Evolutionary conservation across 2,113 vertebrate genomes (phyloP).

Genomic region (Pitta sordida): DNA sequence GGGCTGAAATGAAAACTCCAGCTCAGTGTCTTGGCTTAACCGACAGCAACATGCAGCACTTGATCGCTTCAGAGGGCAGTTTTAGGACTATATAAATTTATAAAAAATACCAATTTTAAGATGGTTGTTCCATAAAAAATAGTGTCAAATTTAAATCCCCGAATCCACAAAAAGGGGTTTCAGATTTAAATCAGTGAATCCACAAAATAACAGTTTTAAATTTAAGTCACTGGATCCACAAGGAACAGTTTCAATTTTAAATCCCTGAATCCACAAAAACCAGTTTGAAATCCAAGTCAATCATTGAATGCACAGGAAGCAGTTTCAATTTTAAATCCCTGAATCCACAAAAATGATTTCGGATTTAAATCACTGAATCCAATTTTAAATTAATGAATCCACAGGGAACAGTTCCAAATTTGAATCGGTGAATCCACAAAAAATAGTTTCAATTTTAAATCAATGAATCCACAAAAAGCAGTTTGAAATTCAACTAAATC

Average conservation of each 20-base stretch:
- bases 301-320: too few species aligned
- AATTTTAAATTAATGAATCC: too few species aligned
- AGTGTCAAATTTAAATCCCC: background rate
- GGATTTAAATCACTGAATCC: too few species aligned
- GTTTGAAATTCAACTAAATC: background rate
- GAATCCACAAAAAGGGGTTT: background rate
- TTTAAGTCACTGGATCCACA: background rate
- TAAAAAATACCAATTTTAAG: background rate
- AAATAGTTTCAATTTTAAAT: background rate
- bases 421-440: background rate
- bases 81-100: background rate
- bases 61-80: background rate
- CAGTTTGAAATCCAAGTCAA: too few species aligned
- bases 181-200: background rate
- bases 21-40: constrained; percentile 46
- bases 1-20: constrained; percentile 38
- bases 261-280: background rate
- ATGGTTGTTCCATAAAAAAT: background rate
- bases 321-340: too few species aligned
- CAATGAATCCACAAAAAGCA: background rate
- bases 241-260: background rate
- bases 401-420: background rate
- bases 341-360: too few species aligned
- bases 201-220: background rate
- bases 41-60: constrained; percentile 1